Percentiles rank a stretch among this genome's conserved stretches.
Evolutionary conservation across 2,888 invertebrate genomes (phyloP).

Genomic region (Mimas tiliae): DNA sequence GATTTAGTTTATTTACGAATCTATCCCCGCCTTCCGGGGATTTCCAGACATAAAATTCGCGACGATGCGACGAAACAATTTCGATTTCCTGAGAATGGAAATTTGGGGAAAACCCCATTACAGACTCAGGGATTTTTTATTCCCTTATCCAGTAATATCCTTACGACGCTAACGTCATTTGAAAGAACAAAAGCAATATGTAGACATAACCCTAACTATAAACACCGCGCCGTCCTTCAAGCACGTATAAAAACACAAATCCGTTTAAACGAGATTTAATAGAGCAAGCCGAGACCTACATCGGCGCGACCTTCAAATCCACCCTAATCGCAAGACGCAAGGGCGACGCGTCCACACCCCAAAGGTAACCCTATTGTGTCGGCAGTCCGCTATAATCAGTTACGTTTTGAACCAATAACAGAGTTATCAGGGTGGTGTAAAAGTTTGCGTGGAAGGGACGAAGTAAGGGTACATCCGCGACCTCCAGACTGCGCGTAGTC

Average conservation of each 20-base stretch:
- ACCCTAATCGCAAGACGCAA: constrained; percentile 12
- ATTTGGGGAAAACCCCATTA: no score
- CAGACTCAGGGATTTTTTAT: no score
- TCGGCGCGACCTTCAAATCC: constrained; percentile 2
- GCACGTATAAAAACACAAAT: not conserved
- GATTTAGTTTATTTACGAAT: no score
- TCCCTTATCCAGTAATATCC: no score
- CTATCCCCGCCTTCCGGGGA: no score
- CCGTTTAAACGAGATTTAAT: not conserved
- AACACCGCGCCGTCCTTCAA: not conserved
- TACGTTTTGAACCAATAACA: constrained; percentile 38
- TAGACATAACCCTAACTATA: not conserved
- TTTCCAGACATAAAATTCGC: no score
- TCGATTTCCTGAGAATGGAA: no score
- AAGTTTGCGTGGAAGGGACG: constrained; percentile 52
- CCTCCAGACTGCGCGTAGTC: constrained; percentile 77
- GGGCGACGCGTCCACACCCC: constrained; percentile 3
- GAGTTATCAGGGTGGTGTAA: constrained; percentile 40
- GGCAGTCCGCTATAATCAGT: constrained; percentile 32
- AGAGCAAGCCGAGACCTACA: constrained; percentile 4
- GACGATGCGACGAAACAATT: no score
- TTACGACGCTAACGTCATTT: not conserved
- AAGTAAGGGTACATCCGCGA: constrained; percentile 74
- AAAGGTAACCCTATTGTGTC: constrained; percentile 5
- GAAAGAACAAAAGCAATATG: not conserved